Conservation (phyloP, 2,113 vertebrate genomes). For the Apteryx owenii region DNA sequence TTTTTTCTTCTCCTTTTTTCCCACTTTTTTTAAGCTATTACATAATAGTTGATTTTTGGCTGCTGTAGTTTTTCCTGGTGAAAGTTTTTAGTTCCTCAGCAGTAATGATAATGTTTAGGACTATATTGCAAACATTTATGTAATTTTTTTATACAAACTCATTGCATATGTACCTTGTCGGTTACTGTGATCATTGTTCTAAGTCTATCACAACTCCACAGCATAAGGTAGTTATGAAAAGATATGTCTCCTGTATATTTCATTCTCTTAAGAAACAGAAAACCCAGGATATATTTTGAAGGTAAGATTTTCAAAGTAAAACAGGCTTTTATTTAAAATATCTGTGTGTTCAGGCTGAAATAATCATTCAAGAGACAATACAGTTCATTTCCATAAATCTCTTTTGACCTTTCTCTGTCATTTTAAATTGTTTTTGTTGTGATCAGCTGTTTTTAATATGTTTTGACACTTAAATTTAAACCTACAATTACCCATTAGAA, state of each 20-base stretch:
- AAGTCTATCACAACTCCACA: not conserved
- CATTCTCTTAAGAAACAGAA: not conserved
- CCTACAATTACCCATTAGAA: not conserved
- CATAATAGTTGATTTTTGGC: constrained; percentile 33
- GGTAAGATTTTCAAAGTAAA: not conserved
- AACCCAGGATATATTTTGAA: not conserved
- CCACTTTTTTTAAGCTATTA: not conserved
- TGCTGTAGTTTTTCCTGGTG: not conserved
- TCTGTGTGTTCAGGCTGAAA: not conserved
- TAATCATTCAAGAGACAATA: not conserved
- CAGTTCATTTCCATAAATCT: not conserved
- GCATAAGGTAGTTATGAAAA: not conserved
- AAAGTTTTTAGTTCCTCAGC: not conserved
- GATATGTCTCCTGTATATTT: not conserved
- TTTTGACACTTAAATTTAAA: not conserved
- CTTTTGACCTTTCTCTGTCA: not conserved
- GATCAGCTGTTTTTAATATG: not conserved
- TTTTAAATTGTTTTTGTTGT: not conserved
- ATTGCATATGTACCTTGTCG: not conserved
- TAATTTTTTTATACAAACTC: not conserved
- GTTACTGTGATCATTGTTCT: not conserved
- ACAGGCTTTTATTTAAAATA: not conserved
- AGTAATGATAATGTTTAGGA: not conserved
- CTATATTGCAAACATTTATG: not conserved
- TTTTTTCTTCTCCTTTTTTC: not conserved